Percentiles rank a stretch among this genome's conserved stretches.
These are phyloP conservation scores for Pholis gunnellus DNA, from an alignment of 2,113 vertebrate species.

Conservation along the genomic window DNA sequence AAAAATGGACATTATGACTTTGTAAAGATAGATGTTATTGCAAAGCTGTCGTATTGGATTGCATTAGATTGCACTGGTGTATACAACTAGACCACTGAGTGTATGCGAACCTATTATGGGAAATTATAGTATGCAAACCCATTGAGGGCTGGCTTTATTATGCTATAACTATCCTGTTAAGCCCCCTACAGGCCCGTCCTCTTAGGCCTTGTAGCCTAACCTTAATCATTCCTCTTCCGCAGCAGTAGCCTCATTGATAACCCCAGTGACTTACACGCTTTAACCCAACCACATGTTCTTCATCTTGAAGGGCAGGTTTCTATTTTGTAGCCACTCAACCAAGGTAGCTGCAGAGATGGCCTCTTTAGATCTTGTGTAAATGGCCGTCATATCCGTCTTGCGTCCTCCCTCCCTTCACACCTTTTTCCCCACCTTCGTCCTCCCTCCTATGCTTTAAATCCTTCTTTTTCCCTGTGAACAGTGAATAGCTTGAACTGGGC, in stretches of 20 bases:
- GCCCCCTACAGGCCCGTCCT: neutral
- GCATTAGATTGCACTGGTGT: neutral
- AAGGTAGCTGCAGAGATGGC: neutral
- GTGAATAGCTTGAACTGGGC: conserved; percentile 39
- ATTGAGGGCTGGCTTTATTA: neutral
- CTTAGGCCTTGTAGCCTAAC: neutral
- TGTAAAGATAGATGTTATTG: neutral
- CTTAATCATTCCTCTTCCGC: conserved; percentile 3
- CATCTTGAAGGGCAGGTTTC: conserved; percentile 9
- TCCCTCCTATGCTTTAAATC: conserved; percentile 16
- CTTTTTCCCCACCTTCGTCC: neutral
- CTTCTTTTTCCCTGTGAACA: conserved; percentile 13
- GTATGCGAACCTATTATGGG: neutral
- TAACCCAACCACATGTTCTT: conserved; percentile 4
- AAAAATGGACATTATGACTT: neutral
- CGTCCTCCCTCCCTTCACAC: neutral
- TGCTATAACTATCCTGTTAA: conserved; percentile 1
- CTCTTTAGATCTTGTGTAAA: conserved; percentile 32
- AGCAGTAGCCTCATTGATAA: neutral
- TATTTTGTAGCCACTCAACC: conserved; percentile 23
- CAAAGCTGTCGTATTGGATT: neutral
- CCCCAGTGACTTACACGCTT: conserved; percentile 1
- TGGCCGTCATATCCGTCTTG: conserved; percentile 14
- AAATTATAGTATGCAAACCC: neutral
- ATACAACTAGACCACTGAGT: neutral